phyloP scores from a whole-genome alignment of 2,797 vertebrate genomes.

The Podarcis siculus region DNA sequence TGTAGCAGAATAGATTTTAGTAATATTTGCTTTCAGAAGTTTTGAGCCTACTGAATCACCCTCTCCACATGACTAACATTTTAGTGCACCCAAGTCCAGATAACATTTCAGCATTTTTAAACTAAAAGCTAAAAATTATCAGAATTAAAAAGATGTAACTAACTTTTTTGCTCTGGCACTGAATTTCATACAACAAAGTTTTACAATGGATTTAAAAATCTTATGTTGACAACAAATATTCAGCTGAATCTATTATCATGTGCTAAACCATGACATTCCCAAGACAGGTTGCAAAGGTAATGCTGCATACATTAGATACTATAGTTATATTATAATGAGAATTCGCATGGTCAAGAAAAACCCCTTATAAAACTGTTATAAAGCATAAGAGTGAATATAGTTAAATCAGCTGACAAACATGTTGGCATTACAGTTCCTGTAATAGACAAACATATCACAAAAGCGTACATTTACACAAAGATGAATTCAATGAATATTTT shows the following conservation, averaged over 20 bases:
- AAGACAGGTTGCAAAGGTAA: neutral
- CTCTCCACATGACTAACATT: neutral
- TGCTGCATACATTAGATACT: neutral
- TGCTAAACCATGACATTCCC: neutral
- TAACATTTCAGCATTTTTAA: neutral
- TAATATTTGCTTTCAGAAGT: neutral
- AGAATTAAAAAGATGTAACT: neutral
- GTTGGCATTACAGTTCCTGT: neutral
- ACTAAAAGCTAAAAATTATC: neutral
- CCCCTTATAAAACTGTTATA: neutral
- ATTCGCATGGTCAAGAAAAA: neutral
- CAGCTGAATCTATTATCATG: neutral
- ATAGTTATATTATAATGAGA: neutral
- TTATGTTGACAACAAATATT: neutral
- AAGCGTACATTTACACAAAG: neutral
- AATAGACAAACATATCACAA: neutral
- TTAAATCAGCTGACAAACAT: neutral
- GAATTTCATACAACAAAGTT: neutral
- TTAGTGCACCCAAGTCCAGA: neutral
- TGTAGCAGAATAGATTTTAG: neutral
- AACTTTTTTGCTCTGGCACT: neutral
- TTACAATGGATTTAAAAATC: neutral
- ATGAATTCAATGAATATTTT: neutral
- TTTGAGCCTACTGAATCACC: neutral
- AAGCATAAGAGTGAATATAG: neutral